Conservation (phyloP, 2,797 vertebrate genomes). For the Spondyliosoma cantharus region DNA sequence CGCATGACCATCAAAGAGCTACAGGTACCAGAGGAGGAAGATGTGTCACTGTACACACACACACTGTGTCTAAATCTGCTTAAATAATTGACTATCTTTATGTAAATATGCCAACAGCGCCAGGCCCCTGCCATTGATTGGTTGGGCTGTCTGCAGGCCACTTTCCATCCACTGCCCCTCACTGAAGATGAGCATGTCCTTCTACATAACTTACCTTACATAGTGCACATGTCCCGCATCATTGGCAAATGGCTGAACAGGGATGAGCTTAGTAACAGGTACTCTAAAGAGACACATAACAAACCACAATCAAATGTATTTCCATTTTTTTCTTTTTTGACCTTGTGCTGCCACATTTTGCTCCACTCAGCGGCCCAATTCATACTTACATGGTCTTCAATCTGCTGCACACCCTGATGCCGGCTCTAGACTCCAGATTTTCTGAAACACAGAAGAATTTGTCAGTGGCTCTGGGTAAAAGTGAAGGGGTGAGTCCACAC, state of each 20-base stretch:
- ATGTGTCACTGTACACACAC: neutral
- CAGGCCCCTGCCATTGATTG: constrained; percentile 90
- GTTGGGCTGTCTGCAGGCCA: constrained; percentile 87
- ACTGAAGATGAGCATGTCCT: constrained; percentile 84
- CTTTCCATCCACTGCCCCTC: constrained; percentile 85
- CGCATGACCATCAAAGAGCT: constrained; percentile 85
- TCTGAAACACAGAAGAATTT: constrained; percentile 72
- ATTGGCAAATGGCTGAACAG: constrained; percentile 75
- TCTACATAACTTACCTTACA: constrained; percentile 91
- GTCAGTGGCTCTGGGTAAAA: constrained; percentile 64
- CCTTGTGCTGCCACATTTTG: constrained; percentile 20
- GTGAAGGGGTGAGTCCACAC: constrained; percentile 66
- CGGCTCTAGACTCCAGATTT: constrained; percentile 84
- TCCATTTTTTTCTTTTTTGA: neutral
- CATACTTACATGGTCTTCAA: constrained; percentile 85
- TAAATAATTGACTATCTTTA: neutral
- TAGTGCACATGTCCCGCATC: constrained; percentile 88
- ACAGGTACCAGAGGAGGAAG: constrained; percentile 49
- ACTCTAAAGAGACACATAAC: constrained; percentile 42
- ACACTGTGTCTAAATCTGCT: neutral
- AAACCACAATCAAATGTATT: neutral
- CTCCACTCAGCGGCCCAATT: constrained; percentile 73
- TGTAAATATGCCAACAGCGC: constrained; percentile 76
- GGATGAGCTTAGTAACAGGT: constrained; percentile 74
- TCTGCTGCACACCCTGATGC: constrained; percentile 84